Percentiles rank a stretch among this genome's conserved stretches.
phyloP scores from a whole-genome alignment of 1,140 invertebrate genomes.

The Hyposmocoma kahamanoa region DNA sequence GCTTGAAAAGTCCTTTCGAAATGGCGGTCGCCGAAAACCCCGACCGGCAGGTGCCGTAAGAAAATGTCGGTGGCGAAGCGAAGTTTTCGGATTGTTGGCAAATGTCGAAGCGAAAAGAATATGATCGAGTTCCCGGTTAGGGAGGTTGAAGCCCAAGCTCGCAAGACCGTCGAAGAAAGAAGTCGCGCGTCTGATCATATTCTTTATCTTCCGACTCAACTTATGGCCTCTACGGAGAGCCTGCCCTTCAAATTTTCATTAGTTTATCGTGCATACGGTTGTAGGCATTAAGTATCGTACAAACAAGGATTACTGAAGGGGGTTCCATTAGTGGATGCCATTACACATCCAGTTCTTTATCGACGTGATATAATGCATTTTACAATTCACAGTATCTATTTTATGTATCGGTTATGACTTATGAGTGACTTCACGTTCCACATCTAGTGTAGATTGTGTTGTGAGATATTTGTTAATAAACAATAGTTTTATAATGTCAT shows the following conservation, averaged over 20 bases:
- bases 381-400: constrained; percentile 46
- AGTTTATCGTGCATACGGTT: too few relatives aligned
- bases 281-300: too few relatives aligned
- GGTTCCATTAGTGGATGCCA: not conserved
- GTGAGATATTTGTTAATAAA: constrained; percentile 68
- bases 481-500: constrained; percentile 61
- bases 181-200: constrained; percentile 56
- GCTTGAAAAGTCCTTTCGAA: constrained; percentile 59
- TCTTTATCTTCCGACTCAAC: constrained; percentile 51
- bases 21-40: constrained; percentile 48
- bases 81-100: constrained; percentile 29
- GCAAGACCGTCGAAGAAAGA: constrained; percentile 45
- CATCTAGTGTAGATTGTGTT: constrained; percentile 63
- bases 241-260: too few relatives aligned
- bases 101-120: constrained; percentile 52
- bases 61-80: constrained; percentile 35
- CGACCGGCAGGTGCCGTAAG: constrained; percentile 40
- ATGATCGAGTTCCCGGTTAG: constrained; percentile 44
- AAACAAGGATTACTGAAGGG: too few relatives aligned
- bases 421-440: constrained; percentile 28
- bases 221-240: too few relatives aligned
- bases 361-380: constrained; percentile 48
- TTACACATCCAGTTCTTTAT: not conserved
- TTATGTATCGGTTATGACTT: constrained; percentile 44
- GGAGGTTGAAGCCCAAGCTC: constrained; percentile 34